Evolutionary conservation across 2,888 invertebrate species (phyloP).

Genomic region (Digitonthophagus gazella): DNA sequence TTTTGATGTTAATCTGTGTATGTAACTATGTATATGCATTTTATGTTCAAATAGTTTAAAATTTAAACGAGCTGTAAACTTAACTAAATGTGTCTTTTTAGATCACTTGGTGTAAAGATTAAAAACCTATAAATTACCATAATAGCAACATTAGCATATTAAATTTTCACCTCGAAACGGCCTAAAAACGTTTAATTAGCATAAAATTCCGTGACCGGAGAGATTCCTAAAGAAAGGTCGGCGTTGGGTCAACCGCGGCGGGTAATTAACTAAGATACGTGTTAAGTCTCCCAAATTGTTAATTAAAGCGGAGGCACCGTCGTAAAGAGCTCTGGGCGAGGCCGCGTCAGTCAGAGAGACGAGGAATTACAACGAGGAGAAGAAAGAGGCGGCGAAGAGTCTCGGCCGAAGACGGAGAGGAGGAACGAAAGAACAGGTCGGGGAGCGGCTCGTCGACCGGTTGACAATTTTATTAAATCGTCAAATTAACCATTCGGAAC

Average conservation of each 20-base stretch:
- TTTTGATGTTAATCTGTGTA: too few relatives aligned
- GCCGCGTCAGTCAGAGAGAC: not conserved
- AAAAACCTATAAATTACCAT: too few relatives aligned
- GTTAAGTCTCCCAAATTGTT: slow-evolving; percentile 13
- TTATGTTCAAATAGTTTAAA: too few relatives aligned
- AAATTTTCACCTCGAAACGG: too few relatives aligned
- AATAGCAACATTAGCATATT: too few relatives aligned
- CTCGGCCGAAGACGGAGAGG: not conserved
- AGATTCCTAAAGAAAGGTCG: not conserved
- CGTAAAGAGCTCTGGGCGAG: not conserved
- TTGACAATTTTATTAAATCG: slow-evolving; percentile 43
- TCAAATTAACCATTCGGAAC: slow-evolving; percentile 38
- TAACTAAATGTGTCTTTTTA: too few relatives aligned
- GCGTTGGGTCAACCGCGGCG: not conserved
- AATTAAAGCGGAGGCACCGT: slow-evolving; percentile 6
- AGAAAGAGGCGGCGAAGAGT: not conserved
- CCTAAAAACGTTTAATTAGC: too few relatives aligned
- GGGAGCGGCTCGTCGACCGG: slow-evolving; percentile 27
- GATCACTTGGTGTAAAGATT: too few relatives aligned
- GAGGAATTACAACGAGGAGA: not conserved
- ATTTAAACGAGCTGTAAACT: too few relatives aligned
- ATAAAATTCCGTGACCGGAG: not conserved
- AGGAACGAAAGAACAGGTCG: slow-evolving; percentile 21
- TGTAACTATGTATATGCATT: too few relatives aligned
- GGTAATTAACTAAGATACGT: not conserved